Base-by-base conservation (phyloP, 2,888 invertebrate species). In the Helicoverpa assulta region DNA sequence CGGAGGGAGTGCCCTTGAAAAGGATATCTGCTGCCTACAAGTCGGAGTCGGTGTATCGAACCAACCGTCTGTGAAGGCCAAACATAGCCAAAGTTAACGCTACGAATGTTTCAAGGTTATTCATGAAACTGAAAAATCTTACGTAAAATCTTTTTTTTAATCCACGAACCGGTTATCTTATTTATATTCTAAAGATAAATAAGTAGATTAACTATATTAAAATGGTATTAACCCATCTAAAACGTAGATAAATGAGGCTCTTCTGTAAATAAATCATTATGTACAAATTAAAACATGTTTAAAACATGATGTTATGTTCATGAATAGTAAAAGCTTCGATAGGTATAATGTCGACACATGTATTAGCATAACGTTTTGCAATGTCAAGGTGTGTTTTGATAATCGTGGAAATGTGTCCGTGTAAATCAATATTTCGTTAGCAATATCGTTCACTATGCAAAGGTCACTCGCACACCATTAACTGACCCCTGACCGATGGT, bases 401-500 rank as follows among this genome's bases (percentile, higher is more conserved):
- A 63, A 57, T 64, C 40, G 57, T 33, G 57, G 67, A 40, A 70
- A 70, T 54, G 52, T 60, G 71, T 67, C 61, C 59, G 62, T 67
- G 62, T 67, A 67, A 78, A 80, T 82, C 84, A 80, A 75, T 82
- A 78, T 73, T 73, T 62, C 67, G 57, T 55, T 62, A 60, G 66
- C 76, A 80, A 82, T 82, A 83, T 76, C 58, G 70, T 67, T 76
- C 76, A 72, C 71, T 56, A 29, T 59, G 14, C 40, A 82, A 84
- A 84, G 82, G 78, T 78, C 73, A 75, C 67, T 68, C 80, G 64
- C 76, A 60, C 76, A 68, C 85, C 80, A 88, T 87, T 77, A 85
- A 69, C 81, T 91, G 90, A 94, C 93, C 94, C 85, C 89, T 92
- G 92, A 94, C 94, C 94, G 92, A 91, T 87, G 84, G 78, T 80